Conservation (phyloP, 2,888 invertebrate species). For the Tholera decimalis region DNA sequence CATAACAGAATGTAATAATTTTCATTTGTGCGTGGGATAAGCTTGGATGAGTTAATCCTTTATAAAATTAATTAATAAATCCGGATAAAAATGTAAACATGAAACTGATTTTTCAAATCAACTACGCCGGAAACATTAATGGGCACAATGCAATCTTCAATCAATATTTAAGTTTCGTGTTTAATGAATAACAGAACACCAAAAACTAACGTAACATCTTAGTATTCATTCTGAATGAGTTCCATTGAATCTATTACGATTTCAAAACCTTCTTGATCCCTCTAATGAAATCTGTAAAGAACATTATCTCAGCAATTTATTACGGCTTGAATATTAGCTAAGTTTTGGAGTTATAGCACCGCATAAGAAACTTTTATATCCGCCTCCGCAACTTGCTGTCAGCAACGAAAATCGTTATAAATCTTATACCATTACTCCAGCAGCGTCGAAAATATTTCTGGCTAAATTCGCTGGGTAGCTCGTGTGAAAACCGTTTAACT, state of each 20-base stretch:
- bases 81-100: neutral
- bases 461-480: constrained; percentile 66
- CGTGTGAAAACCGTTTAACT: constrained; percentile 70
- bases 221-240: constrained; percentile 47
- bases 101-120: neutral
- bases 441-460: constrained; percentile 72
- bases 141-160: neutral
- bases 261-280: constrained; percentile 62
- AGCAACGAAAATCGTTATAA: constrained; percentile 79
- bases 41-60: constrained; percentile 3
- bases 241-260: constrained; percentile 61
- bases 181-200: too few relatives aligned
- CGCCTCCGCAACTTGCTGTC: constrained; percentile 75
- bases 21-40: neutral
- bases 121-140: neutral
- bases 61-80: constrained; percentile 6
- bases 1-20: constrained; percentile 23
- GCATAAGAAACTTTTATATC: constrained; percentile 76
- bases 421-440: constrained; percentile 78
- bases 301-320: constrained; percentile 80
- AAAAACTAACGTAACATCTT: constrained; percentile 37
- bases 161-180: neutral
- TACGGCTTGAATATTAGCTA: constrained; percentile 80
- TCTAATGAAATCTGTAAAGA: constrained; percentile 75
- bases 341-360: constrained; percentile 79